A percentile compares a stretch with the other conserved stretches of the same genome.
Conservation (phyloP, 2,113 vertebrate genomes). For the Cisticola juncidis region DNA sequence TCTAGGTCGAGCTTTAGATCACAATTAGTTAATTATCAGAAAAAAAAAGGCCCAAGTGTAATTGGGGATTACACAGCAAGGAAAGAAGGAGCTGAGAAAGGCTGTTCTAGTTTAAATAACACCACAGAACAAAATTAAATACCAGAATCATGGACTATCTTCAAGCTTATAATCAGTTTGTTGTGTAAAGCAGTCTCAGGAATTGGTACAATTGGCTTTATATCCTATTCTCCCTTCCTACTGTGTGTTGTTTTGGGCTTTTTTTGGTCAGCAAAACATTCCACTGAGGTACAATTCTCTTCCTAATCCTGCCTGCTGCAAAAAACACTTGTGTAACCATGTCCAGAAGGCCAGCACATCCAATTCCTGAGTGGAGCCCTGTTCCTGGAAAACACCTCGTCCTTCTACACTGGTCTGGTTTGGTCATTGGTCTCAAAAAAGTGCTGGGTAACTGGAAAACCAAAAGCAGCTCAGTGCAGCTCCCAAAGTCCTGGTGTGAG, state of each 20-base stretch:
- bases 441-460: neutral
- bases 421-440: rapidly evolving
- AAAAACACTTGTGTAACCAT: neutral
- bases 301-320: neutral
- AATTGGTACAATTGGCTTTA: neutral
- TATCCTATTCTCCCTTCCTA: neutral
- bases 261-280: neutral
- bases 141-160: neutral
- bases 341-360: neutral
- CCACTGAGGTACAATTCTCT: neutral
- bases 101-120: neutral
- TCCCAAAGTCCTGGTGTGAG: rapidly evolving
- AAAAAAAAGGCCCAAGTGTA: neutral
- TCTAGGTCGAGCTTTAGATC: neutral
- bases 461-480: neutral
- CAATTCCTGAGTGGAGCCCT: neutral
- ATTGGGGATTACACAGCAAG: neutral
- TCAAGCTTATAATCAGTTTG: neutral
- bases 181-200: neutral
- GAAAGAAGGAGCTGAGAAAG: neutral
- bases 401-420: rapidly evolving
- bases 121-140: neutral
- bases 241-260: neutral
- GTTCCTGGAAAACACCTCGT: neutral
- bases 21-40: neutral